Evolutionary conservation across 2,113 vertebrate species (phyloP).

Genomic region (Leptobrachium leishanense): DNA sequence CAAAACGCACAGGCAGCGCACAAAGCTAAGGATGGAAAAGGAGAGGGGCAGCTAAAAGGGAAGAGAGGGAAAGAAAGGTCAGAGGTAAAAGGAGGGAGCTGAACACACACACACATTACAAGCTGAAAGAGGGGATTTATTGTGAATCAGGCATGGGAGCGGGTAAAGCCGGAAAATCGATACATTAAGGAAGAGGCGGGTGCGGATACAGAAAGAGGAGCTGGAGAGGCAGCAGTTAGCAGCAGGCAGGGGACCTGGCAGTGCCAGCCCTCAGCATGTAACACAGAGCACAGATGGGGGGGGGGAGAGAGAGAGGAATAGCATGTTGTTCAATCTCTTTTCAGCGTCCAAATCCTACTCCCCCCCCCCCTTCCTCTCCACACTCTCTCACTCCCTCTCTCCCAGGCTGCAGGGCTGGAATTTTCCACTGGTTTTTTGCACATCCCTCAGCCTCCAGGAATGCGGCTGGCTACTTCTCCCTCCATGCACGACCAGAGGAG

Average conservation of each 20-base stretch:
- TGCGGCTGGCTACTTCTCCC: conserved; percentile 47
- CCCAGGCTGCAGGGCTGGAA: conserved; percentile 47
- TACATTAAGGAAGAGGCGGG: not conserved
- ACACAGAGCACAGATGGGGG: conserved; percentile 42
- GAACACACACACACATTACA: no score
- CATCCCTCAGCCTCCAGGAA: conserved; percentile 51
- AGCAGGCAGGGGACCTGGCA: conserved; percentile 49
- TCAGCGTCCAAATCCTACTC: conserved; percentile 45
- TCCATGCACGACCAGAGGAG: conserved; percentile 46
- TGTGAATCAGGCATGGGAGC: not conserved
- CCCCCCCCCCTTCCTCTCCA: conserved; percentile 16
- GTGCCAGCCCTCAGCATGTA: conserved; percentile 49
- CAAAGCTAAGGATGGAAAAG: not conserved
- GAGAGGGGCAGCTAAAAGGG: not conserved
- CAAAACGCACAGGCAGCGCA: not conserved
- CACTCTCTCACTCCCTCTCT: conserved; percentile 38
- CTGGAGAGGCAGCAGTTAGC: conserved; percentile 44
- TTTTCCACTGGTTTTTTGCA: conserved; percentile 50
- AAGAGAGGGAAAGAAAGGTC: not conserved
- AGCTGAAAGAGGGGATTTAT: not conserved
- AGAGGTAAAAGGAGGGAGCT: not conserved
- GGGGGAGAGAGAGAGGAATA: conserved; percentile 39
- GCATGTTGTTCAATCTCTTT: conserved; percentile 48
- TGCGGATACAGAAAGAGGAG: conserved; percentile 32
- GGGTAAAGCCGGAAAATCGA: not conserved